phyloP scores from a whole-genome alignment of 2,113 vertebrate species.

The Gymnogyps californianus region DNA sequence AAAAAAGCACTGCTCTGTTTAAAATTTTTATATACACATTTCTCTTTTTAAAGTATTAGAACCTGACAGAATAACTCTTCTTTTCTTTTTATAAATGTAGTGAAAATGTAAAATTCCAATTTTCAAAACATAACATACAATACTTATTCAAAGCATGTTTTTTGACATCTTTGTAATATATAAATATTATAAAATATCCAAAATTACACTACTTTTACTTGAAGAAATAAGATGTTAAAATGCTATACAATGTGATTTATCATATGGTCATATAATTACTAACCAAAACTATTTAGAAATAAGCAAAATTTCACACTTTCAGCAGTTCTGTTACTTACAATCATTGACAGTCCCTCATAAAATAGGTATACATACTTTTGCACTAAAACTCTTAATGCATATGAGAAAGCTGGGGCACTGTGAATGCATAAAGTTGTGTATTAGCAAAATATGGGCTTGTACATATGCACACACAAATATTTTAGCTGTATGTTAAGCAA shows the following conservation, averaged over 20 bases:
- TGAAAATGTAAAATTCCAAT: slow-evolving; percentile 4
- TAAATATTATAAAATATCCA: slow-evolving; percentile 15
- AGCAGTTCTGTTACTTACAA: slow-evolving; percentile 60
- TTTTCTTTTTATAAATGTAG: slow-evolving; percentile 17
- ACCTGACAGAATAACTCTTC: slow-evolving; percentile 19
- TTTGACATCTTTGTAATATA: slow-evolving; percentile 24
- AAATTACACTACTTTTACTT: slow-evolving; percentile 21
- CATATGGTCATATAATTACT: not conserved
- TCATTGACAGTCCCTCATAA: slow-evolving; percentile 55
- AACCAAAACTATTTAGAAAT: slow-evolving; percentile 50
- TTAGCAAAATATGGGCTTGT: slow-evolving; percentile 47
- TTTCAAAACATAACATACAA: slow-evolving; percentile 46
- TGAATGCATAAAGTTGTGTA: slow-evolving; percentile 48
- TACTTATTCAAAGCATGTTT: slow-evolving; percentile 9
- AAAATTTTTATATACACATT: slow-evolving; percentile 20
- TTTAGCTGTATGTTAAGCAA: slow-evolving; percentile 14
- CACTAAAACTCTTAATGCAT: slow-evolving; percentile 59
- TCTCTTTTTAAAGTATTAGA: slow-evolving; percentile 18
- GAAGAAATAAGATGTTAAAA: slow-evolving; percentile 9
- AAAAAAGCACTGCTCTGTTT: slow-evolving; percentile 30
- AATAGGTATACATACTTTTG: slow-evolving; percentile 57
- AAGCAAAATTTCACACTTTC: slow-evolving; percentile 61
- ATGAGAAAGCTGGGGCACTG: slow-evolving; percentile 57
- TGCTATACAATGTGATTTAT: slow-evolving; percentile 15
- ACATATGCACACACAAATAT: slow-evolving; percentile 63